Conservation (phyloP, 2,113 vertebrate genomes). For the Dipodomys spectabilis region DNA sequence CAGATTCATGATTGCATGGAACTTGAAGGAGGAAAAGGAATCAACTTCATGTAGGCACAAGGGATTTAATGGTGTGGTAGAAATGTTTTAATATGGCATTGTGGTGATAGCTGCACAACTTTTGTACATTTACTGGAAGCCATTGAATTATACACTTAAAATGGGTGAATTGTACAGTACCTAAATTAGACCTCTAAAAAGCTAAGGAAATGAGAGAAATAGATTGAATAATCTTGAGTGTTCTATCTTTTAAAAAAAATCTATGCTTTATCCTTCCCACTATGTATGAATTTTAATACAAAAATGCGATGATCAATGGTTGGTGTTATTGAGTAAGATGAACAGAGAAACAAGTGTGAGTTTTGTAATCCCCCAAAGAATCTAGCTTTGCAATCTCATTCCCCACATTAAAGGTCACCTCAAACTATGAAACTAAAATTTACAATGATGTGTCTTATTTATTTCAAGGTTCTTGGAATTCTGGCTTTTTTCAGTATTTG, state of each 20-base stretch:
- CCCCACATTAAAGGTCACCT: conserved; percentile 61
- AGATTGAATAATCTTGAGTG: conserved; percentile 3
- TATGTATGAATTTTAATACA: conserved; percentile 53
- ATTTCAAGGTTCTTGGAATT: conserved; percentile 29
- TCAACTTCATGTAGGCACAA: background rate
- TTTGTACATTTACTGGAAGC: conserved; percentile 22
- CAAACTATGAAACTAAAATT: conserved; percentile 62
- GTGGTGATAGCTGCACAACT: background rate
- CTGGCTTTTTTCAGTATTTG: conserved; percentile 39
- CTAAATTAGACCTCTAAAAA: conserved; percentile 57
- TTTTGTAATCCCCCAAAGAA: conserved; percentile 53
- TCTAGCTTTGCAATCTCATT: conserved; percentile 65
- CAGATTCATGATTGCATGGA: background rate
- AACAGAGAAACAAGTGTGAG: conserved; percentile 51
- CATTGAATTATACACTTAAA: conserved; percentile 13
- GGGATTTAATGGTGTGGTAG: background rate
- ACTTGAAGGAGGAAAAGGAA: background rate
- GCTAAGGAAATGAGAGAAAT: conserved; percentile 45
- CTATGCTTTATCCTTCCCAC: conserved; percentile 33
- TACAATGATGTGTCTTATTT: conserved; percentile 58
- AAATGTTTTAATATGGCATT: background rate
- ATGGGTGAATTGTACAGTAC: conserved; percentile 32
- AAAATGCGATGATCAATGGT: conserved; percentile 61
- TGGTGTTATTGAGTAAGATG: conserved; percentile 26
- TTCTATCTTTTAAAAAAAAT: conserved; percentile 18